Evolutionary conservation across 2,797 vertebrate genomes (phyloP).

Genomic region (Tokudaia tokunoshimensis): DNA sequence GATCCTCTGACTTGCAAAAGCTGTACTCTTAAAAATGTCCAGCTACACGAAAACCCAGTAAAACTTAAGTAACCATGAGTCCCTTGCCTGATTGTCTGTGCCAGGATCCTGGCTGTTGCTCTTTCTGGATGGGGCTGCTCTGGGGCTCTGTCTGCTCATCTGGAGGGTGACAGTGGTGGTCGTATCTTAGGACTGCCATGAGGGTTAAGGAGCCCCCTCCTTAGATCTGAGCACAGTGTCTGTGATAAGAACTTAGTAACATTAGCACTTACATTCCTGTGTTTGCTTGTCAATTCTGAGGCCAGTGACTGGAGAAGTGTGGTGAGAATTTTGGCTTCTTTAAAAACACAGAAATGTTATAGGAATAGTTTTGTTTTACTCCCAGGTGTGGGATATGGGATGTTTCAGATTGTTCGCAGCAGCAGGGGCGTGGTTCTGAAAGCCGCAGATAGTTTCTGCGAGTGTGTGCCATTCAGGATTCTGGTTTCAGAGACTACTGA

Average conservation of each 20-base stretch:
- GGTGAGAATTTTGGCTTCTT: neutral
- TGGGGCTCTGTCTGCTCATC: neutral
- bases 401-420: neutral
- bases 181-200: neutral
- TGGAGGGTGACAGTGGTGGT: neutral
- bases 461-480: neutral
- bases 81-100: neutral
- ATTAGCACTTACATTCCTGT: neutral
- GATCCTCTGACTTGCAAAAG: conserved; percentile 21
- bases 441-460: neutral
- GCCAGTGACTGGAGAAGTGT: neutral
- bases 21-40: neutral
- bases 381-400: neutral
- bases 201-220: neutral
- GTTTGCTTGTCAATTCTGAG: conserved; percentile 24
- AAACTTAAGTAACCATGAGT: neutral
- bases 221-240: neutral
- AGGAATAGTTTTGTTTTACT: neutral
- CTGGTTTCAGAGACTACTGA: neutral
- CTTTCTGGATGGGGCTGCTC: neutral
- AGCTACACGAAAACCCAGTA: neutral
- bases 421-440: neutral
- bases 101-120: neutral
- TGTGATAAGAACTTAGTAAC: neutral
- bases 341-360: neutral